Evolutionary conservation across 2,888 invertebrate genomes (phyloP), one percentile per base, ranked within the genome.

Genomic region (Minunthozetes semirufus): DNA sequence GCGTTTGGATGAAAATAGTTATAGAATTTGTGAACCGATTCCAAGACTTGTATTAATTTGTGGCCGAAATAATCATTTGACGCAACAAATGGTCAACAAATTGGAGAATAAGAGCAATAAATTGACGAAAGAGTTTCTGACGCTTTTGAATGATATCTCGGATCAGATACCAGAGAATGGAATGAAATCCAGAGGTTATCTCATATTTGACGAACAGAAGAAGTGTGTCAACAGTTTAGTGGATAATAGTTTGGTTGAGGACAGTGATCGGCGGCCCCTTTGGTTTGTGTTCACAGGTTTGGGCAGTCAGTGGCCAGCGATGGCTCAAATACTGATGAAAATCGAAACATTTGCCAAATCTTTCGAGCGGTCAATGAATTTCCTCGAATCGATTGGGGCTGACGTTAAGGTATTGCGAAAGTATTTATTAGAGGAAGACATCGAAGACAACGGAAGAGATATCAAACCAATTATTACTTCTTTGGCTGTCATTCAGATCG

Each of bases 231-330:
- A 22, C n/a, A 50, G 15, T 15, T 19, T 22, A 27, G 17, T 48
- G 0, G 22, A 68, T 15, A 25, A 72, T 42, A 13, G 33, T 42
- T 19, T 73, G 2, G 38, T 73, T 38, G 71, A 71, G 13, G 73
- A 22, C 25, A 71, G 17, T 2, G 63, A 86, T 17, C 87, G 87
- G 78, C 87, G 92, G 17, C 94, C 96, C 0, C 85, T 97, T 75
- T 98, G 96, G 93, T 97, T 88, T 84, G 88, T 98, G 77, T 97
- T 94, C 85, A 91, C 94, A 63, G 98, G 98, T 4, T 9, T 72
- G 17, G 72, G 72, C 50, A n/a, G 53, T 17, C 72, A 72, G 22
- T 72, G 72, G 72, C 56, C 50, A 8, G 13, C 72, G 25, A 72
- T 72, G 72, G 72, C 17, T 15, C 46, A 38, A 22, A 4, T 2